These are phyloP conservation scores for Bettongia penicillata DNA, from an alignment of 2,113 vertebrate species.

Conservation along the genomic window DNA sequence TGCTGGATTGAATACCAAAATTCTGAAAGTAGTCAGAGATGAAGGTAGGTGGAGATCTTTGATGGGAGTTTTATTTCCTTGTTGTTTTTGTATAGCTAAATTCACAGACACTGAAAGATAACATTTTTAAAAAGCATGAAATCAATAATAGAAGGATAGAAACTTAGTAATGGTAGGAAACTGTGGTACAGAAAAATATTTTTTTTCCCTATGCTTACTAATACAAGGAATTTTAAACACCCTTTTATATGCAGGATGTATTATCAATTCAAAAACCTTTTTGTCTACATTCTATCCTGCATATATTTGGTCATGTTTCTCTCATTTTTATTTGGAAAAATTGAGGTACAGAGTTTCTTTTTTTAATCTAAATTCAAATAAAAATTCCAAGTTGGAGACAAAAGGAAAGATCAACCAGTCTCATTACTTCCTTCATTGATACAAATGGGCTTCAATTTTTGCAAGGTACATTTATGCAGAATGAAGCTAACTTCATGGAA, in stretches of 20 bases:
- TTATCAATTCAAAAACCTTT: neutral
- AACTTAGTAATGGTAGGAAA: neutral
- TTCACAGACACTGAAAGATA: neutral
- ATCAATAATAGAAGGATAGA: no score
- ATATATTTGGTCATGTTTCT: neutral
- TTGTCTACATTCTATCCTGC: neutral
- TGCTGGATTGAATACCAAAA: neutral
- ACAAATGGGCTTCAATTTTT: neutral
- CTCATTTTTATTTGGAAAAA: neutral
- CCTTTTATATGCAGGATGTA: neutral
- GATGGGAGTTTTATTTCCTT: neutral
- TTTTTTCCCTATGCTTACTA: neutral
- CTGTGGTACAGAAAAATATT: neutral
- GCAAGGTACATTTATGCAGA: neutral
- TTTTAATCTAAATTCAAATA: neutral
- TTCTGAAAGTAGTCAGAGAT: neutral
- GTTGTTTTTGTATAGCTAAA: neutral
- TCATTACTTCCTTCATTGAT: neutral
- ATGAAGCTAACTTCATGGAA: neutral
- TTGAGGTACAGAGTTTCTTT: neutral
- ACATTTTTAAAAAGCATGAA: no score
- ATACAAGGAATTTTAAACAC: neutral
- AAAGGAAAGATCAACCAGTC: neutral
- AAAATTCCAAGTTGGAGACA: neutral
- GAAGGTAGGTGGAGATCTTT: neutral